A percentile compares a stretch with the other conserved stretches of the same genome.
Conservation (phyloP, 2,113 vertebrate genomes). For the Carassius gibelio region DNA sequence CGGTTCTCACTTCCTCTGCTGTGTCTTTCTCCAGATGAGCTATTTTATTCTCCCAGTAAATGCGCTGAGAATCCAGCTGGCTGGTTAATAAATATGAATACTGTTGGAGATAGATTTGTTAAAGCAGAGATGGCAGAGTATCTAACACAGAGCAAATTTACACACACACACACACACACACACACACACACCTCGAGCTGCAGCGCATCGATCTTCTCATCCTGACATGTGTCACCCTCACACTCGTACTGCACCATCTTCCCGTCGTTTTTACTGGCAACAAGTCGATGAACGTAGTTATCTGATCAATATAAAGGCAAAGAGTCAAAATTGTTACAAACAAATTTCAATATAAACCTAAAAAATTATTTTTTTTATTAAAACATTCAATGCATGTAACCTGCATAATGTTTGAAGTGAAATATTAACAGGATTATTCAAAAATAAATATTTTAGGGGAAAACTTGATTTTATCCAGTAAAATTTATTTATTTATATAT, state of each 20-base stretch:
- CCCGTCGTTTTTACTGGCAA: conserved; percentile 96
- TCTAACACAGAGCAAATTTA: background rate
- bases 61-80: conserved; percentile 95
- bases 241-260: conserved; percentile 98
- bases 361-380: background rate
- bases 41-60: conserved; percentile 99
- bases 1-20: conserved; percentile 85
- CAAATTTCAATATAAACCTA: background rate
- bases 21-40: conserved; percentile 96
- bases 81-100: conserved; percentile 96
- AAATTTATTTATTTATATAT: too few relatives aligned
- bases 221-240: conserved; percentile 95
- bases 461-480: background rate
- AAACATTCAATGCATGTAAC: background rate
- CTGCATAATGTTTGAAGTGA: background rate
- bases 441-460: background rate
- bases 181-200: conserved; percentile 85
- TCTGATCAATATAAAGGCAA: conserved; percentile 72
- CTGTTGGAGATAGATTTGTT: conserved; percentile 65
- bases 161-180: background rate
- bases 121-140: background rate
- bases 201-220: conserved; percentile 95
- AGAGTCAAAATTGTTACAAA: background rate
- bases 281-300: conserved; percentile 97
- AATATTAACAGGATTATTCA: background rate